Base-by-base conservation (phyloP, 2,113 vertebrate genomes). In the Datnioides undecimradiatus region DNA sequence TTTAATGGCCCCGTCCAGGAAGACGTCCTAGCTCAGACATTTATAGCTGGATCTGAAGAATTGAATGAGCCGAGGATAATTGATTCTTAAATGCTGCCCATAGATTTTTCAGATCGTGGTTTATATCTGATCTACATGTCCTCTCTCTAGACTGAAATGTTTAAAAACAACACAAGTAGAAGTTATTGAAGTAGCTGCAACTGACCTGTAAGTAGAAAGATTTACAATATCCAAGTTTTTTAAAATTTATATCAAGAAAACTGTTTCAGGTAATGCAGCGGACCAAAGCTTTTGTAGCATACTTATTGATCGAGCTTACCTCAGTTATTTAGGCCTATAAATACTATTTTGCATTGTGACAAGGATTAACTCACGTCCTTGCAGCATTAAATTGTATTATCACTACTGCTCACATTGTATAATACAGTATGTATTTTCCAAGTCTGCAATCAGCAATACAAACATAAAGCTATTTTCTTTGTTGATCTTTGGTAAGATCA, bases 1-100 rank as follows among this genome's bases (percentile, higher is more conserved):
- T 80, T 69, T 79, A 86, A 67, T 58, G 69, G 76, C 48, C 52
- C 11, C 19, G 4, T 77, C 73, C 65, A 87, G 78, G 75, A 88
- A 83, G 84, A 79, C 51, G 59, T 85, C 72, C 43, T 7, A 46
- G 51, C 70, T 83, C 25, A 65, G 25, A 71, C 76, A 45, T 77
- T 81, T 74, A 64, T 65, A 78, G 69, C 67, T 41, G 46, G 19
- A 73, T 75, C 40, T 74, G 46, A 64, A 74, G 63, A 48, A 58
- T 52, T 78, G 17, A 70, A 71, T 76, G 45, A 62, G 23, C 27
- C 34, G 6, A 55, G 49, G 13, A 36, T 74, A 79, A 67, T 16
- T 40, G 16, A 78, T 65, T 70, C 8, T 60, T 31, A 10, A 55
- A 25, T 4, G 3, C 17, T 23, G 21, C 27, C 2, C 48, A 10